Evolutionary conservation across 2,113 vertebrate species (phyloP).

Genomic region (Carassius carassius): DNA sequence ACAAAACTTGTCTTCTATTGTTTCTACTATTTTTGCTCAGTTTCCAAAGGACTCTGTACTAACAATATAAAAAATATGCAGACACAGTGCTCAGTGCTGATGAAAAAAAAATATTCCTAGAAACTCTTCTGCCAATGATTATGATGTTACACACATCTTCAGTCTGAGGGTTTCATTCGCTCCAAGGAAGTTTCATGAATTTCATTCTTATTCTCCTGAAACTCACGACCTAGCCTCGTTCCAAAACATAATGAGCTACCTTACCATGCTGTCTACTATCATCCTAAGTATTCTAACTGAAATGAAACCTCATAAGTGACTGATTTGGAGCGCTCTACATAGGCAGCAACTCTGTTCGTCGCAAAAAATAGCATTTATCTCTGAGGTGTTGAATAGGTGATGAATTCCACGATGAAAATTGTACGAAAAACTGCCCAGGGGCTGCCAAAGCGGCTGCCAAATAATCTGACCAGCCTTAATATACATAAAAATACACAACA

Average conservation of each 20-base stretch:
- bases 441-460: background rate
- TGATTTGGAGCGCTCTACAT: conserved; percentile 6
- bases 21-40: background rate
- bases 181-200: background rate
- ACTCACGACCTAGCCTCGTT: background rate
- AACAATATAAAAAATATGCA: background rate
- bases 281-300: conserved; percentile 6
- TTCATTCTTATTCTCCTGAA: background rate
- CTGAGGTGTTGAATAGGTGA: background rate
- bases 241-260: conserved; percentile 15
- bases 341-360: background rate
- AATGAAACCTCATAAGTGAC: conserved; percentile 13
- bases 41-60: background rate
- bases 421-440: background rate
- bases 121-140: background rate
- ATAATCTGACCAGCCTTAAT: background rate
- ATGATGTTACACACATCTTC: background rate
- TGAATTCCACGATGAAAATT: background rate
- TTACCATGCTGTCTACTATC: background rate
- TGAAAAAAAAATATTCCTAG: background rate
- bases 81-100: background rate
- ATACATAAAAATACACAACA: background rate
- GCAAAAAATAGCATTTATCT: conserved; percentile 14
- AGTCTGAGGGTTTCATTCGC: background rate
- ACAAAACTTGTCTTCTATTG: background rate